phyloP scores from a whole-genome alignment of 2,797 vertebrate species.

The Sebastiscus tertius region DNA sequence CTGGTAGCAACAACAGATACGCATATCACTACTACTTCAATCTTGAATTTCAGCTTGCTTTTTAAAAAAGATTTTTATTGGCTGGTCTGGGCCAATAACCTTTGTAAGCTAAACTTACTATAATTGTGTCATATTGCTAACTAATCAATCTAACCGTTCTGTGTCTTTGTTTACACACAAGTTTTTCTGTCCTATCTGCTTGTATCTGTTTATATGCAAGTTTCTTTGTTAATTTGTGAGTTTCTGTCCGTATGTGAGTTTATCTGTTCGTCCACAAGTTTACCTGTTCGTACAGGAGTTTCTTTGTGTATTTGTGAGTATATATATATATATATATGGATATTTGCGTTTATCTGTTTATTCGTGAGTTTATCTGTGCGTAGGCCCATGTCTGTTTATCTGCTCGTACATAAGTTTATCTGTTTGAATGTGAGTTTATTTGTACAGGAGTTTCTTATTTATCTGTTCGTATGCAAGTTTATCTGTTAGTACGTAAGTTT shows the following conservation, averaged over 20 bases:
- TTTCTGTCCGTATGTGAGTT: background rate
- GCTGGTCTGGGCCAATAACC: background rate
- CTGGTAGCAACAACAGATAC: background rate
- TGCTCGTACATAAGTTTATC: background rate
- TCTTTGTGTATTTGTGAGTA: background rate
- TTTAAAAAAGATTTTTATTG: background rate
- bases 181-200: too few species aligned
- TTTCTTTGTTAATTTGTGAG: background rate
- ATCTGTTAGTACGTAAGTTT: background rate
- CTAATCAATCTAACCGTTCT: background rate
- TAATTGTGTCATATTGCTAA: background rate
- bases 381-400: background rate
- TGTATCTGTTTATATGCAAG: background rate
- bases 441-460: too few species aligned
- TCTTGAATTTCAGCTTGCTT: background rate
- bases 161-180: too few species aligned
- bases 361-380: background rate
- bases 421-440: too few species aligned
- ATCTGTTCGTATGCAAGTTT: background rate
- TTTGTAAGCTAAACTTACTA: background rate
- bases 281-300: background rate
- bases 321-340: background rate
- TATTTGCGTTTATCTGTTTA: background rate
- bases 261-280: background rate
- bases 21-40: background rate